These are phyloP conservation scores for Podarcis siculus DNA, from an alignment of 2,797 vertebrate genomes.

Conservation along the genomic window DNA sequence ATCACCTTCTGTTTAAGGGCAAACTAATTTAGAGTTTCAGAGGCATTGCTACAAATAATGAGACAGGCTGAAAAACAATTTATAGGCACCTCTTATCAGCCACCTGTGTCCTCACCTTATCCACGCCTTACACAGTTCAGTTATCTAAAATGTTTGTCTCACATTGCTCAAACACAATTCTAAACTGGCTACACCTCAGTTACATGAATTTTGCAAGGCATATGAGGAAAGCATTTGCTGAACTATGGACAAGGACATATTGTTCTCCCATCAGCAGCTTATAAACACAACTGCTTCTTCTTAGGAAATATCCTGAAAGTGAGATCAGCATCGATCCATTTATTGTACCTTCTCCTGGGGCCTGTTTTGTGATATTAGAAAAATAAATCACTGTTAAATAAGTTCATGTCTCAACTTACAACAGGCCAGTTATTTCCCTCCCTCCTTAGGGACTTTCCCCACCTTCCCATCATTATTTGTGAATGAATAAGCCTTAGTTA, in stretches of 20 bases:
- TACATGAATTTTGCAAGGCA: conserved; percentile 13
- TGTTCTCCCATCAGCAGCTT: conserved; percentile 55
- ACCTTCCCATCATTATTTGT: conserved; percentile 52
- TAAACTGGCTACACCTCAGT: conserved; percentile 27
- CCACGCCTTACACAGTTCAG: background rate
- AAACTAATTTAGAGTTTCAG: too few species aligned
- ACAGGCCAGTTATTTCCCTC: conserved; percentile 69
- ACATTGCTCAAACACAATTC: conserved; percentile 28
- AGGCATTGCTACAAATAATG: too few species aligned
- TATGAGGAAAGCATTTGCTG: conserved; percentile 37
- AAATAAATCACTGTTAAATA: conserved; percentile 78
- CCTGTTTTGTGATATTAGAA: conserved; percentile 70
- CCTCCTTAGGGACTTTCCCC: conserved; percentile 55
- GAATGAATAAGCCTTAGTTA: conserved; percentile 67
- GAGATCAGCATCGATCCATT: conserved; percentile 61
- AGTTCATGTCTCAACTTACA: conserved; percentile 72
- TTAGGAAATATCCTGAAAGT: conserved; percentile 59
- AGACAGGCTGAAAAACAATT: too few species aligned
- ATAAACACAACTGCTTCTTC: conserved; percentile 49
- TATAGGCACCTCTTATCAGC: too few species aligned
- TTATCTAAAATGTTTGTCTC: background rate
- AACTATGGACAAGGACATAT: conserved; percentile 58
- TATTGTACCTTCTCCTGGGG: conserved; percentile 72
- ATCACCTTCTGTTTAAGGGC: too few species aligned
- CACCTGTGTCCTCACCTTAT: background rate